A percentile compares a stretch with the other conserved stretches of the same genome.
Conservation (phyloP, 2,797 vertebrate species). For the Enteromius anoplus region DNA sequence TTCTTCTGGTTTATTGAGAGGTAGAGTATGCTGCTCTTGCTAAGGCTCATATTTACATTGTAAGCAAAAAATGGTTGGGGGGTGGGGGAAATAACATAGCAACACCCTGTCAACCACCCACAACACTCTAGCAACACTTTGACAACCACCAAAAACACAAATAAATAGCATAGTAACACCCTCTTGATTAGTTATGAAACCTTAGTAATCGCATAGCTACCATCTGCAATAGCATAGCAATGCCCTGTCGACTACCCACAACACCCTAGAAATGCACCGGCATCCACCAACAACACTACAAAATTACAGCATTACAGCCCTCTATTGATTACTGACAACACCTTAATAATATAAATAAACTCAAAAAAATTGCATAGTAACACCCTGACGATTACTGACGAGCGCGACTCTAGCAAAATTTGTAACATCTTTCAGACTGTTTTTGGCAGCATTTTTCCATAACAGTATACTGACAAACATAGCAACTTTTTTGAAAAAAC, state of each 20-base stretch:
- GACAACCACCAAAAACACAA: neutral
- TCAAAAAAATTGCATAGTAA: no score
- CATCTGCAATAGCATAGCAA: neutral
- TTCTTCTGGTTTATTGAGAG: neutral
- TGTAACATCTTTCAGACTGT: no score
- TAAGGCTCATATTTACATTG: neutral
- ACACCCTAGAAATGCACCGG: no score
- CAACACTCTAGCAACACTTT: neutral
- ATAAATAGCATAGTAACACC: neutral
- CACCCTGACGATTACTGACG: no score
- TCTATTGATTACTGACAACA: neutral
- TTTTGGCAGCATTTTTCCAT: no score
- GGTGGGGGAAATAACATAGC: neutral
- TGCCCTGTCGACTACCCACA: no score
- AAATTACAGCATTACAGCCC: neutral
- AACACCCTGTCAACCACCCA: neutral
- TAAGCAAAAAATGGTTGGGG: neutral
- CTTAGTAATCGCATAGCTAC: neutral
- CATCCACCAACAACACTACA: no score
- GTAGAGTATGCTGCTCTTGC: neutral
- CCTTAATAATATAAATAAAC: neutral
- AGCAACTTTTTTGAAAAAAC: no score
- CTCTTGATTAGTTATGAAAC: neutral
- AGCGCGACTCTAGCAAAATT: no score
- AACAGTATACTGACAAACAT: no score